These are phyloP conservation scores for Callitettix versicolor DNA, from an alignment of 1,140 invertebrate genomes.

Conservation along the genomic window DNA sequence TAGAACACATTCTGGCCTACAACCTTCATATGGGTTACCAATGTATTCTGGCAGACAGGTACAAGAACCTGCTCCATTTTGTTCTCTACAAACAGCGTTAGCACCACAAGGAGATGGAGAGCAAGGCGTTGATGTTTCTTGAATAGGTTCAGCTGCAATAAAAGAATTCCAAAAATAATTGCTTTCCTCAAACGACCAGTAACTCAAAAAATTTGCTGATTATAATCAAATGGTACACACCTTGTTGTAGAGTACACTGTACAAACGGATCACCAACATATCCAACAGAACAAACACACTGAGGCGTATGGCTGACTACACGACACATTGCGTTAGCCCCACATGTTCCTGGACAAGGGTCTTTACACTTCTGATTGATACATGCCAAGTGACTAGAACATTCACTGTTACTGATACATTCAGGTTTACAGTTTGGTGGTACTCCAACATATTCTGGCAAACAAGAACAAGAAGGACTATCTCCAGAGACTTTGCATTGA, in stretches of 20 bases:
- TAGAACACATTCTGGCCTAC: too few species aligned
- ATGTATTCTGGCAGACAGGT: slow-evolving; percentile 52
- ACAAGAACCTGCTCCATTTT: too few species aligned
- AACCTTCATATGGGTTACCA: too few species aligned
- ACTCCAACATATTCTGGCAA: too few species aligned
- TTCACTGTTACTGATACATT: too few species aligned
- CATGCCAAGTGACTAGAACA: too few species aligned
- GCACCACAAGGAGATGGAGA: slow-evolving; percentile 58
- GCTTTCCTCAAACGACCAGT: slow-evolving; percentile 21
- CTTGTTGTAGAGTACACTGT: slow-evolving; percentile 32
- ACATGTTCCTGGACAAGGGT: slow-evolving; percentile 49
- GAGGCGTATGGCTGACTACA: slow-evolving; percentile 51
- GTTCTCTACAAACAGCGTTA: slow-evolving; percentile 61
- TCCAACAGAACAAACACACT: slow-evolving; percentile 48
- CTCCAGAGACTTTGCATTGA: slow-evolving; percentile 41
- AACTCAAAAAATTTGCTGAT: slow-evolving; percentile 17
- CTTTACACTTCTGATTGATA: too few species aligned
- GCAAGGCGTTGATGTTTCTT: slow-evolving; percentile 42
- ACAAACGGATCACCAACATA: slow-evolving; percentile 40
- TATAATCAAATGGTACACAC: slow-evolving; percentile 30
- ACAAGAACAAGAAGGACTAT: too few species aligned
- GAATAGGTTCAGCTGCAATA: slow-evolving; percentile 22
- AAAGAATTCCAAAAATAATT: neutral
- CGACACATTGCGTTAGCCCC: slow-evolving; percentile 39
- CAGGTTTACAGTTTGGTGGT: too few species aligned